A percentile compares a stretch with the other conserved stretches of the same genome.
These are phyloP conservation scores for Drosophila pseudotalamancana DNA, from an alignment of 2,888 invertebrate genomes.

Conservation along the genomic window DNA sequence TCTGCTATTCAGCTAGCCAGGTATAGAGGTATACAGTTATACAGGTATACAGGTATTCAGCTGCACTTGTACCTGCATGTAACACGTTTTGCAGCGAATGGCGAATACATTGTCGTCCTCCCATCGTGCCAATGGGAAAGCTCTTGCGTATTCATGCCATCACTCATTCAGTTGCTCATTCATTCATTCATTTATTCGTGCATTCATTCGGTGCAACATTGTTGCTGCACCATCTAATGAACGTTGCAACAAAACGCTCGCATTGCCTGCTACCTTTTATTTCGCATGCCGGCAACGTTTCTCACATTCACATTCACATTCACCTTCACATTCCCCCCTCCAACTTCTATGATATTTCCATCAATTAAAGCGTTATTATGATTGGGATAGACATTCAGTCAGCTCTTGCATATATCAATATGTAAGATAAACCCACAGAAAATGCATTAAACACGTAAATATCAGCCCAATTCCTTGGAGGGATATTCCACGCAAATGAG, in stretches of 20 bases:
- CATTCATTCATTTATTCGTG: slow-evolving; percentile 39
- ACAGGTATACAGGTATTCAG: slow-evolving; percentile 10
- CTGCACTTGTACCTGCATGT: slow-evolving; percentile 9
- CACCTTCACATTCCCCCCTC: slow-evolving; percentile 4
- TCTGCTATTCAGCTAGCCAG: neutral
- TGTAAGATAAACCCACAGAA: slow-evolving; percentile 19
- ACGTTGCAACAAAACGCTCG: slow-evolving; percentile 53
- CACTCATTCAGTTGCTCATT: slow-evolving; percentile 34
- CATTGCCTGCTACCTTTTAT: slow-evolving; percentile 45
- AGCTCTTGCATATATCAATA: neutral
- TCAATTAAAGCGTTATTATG: slow-evolving; percentile 70
- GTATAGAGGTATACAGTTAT: no score
- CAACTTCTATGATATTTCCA: slow-evolving; percentile 58
- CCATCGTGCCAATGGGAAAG: slow-evolving; percentile 13
- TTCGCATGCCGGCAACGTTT: slow-evolving; percentile 24
- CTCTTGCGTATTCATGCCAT: slow-evolving; percentile 65
- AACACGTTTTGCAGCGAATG: slow-evolving; percentile 69
- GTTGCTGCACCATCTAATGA: slow-evolving; percentile 66
- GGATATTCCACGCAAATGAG: slow-evolving; percentile 38
- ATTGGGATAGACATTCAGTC: slow-evolving; percentile 8
- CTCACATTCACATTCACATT: slow-evolving; percentile 5
- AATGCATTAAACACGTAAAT: slow-evolving; percentile 28
- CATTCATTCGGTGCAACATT: slow-evolving; percentile 77
- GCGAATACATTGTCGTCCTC: slow-evolving; percentile 68
- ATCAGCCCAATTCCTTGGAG: slow-evolving; percentile 18